Evolutionary conservation across 1,140 invertebrate species (phyloP), one percentile per base, ranked within the genome.

Genomic region (Drosophila nannoptera): DNA sequence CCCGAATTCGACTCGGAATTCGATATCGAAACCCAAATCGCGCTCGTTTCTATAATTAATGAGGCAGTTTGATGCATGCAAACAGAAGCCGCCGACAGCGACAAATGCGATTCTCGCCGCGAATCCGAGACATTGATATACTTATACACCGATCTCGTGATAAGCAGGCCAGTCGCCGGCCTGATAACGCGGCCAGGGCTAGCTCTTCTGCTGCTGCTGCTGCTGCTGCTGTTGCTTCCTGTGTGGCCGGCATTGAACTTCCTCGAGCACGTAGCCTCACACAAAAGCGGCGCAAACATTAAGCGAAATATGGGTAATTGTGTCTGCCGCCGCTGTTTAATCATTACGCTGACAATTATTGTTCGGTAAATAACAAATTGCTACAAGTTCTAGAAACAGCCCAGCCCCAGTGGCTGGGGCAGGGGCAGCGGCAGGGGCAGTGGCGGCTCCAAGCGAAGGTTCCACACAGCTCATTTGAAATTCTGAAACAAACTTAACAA

Each of bases 221-320:
- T n/a, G n/a, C n/a, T n/a, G n/a, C n/a, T n/a, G n/a, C n/a, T n/a
- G n/a, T n/a, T n/a, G n/a, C 76, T 83, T 83, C 80, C 80, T 83
- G 80, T 78, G 62, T 32, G n/a, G 42, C 31, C 77, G 77, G 45
- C 81, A 84, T 84, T 84, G 81, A 86, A 81, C 64, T 56, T 56
- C 54, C 58, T 56, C 42, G 61, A n/a, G 45, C 46, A 69, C 55
- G 60, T 71, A 62, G 38, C 29, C 40, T 49, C 54, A 68, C n/a
- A 63, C 43, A 72, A 67, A 56, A 69, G 53, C 48, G 59, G 49
- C 38, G 9, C 32, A 60, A 72, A 43, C 59, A 53, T 49, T 53
- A 67, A 62, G 48, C 50, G 61, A 77, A 81, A 81, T 84, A 66
- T 84, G 63, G 81, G 81, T 84, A 84, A 84, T 84, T 84, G 81